Evolutionary conservation across 2,113 vertebrate genomes (phyloP).

Genomic region (Dipodomys merriami): DNA sequence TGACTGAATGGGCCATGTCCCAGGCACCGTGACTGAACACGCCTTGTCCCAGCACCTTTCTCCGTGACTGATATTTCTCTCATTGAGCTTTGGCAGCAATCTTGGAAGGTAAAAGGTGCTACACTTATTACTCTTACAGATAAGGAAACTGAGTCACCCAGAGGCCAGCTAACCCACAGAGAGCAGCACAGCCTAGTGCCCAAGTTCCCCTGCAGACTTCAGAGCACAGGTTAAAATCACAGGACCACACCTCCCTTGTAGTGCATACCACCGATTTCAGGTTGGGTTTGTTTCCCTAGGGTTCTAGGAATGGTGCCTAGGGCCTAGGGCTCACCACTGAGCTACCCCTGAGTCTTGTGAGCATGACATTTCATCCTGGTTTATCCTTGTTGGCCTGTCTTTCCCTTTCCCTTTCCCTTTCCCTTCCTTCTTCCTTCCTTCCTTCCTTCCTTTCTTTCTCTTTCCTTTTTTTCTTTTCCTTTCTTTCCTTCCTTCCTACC

Average conservation of each 20-base stretch:
- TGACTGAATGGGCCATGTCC: too few relatives aligned
- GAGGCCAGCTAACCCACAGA: too few relatives aligned
- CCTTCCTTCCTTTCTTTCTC: too few relatives aligned
- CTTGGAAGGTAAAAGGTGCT: background rate
- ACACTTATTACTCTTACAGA: too few relatives aligned
- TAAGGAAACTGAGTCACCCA: background rate
- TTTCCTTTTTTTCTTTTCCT: too few relatives aligned
- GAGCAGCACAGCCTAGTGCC: rapidly evolving
- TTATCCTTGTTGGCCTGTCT: background rate
- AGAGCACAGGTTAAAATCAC: background rate
- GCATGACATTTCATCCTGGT: background rate
- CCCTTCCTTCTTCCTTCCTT: too few relatives aligned
- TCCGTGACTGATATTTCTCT: rapidly evolving
- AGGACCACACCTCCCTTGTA: background rate
- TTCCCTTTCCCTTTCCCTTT: too few relatives aligned
- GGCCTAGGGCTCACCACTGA: background rate
- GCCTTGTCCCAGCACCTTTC: rapidly evolving
- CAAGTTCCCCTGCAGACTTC: background rate
- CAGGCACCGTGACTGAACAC: too few relatives aligned
- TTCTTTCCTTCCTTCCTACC: too few relatives aligned
- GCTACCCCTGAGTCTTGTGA: background rate
- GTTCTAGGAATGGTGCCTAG: background rate
- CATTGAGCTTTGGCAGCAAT: background rate
- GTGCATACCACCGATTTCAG: background rate
- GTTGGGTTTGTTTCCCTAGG: background rate